These are phyloP conservation scores for Zapornia atra DNA, from an alignment of 2,113 vertebrate species.

Conservation along the genomic window DNA sequence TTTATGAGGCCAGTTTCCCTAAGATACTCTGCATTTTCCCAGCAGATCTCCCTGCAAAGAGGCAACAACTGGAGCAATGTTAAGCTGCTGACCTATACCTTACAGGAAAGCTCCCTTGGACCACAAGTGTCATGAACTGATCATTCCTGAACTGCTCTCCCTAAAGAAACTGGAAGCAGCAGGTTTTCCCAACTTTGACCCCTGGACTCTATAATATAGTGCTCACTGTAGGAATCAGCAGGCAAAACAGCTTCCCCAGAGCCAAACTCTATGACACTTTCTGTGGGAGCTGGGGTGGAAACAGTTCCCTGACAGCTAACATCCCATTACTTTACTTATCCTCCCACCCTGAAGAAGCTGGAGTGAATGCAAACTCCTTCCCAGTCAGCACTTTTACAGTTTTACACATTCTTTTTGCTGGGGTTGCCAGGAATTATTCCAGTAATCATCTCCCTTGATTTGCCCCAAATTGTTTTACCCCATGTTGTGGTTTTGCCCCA, in stretches of 20 bases:
- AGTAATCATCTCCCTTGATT: neutral
- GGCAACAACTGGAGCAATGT: neutral
- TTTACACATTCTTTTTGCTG: neutral
- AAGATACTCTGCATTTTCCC: neutral
- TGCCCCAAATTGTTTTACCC: neutral
- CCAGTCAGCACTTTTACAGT: neutral
- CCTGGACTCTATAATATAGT: neutral
- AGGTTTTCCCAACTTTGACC: neutral
- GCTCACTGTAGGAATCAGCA: neutral
- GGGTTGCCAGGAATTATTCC: neutral
- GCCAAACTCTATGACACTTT: neutral
- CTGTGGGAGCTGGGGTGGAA: neutral
- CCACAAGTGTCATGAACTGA: neutral
- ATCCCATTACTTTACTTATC: neutral
- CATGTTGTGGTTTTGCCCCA: too few species aligned
- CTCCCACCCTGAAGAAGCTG: neutral
- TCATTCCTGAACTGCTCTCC: neutral
- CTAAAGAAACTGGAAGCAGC: neutral
- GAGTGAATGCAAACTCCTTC: neutral
- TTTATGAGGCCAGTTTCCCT: neutral
- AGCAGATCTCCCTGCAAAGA: neutral
- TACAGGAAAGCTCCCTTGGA: neutral
- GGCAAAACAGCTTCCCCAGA: neutral
- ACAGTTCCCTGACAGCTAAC: neutral
- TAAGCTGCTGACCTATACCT: neutral